Evolutionary conservation across 2,888 invertebrate genomes (phyloP), one percentile per base, ranked within the genome.

Genomic region (Gymnocheta viridis): DNA sequence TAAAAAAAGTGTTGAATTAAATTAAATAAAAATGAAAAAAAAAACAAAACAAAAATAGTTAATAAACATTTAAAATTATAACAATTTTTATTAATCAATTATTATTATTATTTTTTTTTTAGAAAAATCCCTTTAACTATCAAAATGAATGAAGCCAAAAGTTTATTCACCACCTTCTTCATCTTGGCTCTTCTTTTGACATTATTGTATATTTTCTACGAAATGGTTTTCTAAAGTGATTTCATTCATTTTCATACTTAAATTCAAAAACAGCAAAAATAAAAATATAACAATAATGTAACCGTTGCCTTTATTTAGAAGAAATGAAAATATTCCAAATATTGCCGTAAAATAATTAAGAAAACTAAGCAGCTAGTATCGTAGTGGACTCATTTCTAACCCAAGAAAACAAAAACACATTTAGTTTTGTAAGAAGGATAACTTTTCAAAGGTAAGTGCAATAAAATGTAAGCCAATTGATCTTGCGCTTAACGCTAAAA

Each of bases 161-260:
- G 93, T 92, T 93, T 95, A 87, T 92, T 95, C 89, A 95, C 95
- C 91, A 95, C 95, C 87, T 95, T 95, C 91, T 91, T 95, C 86
- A 95, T 95, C 91, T 92, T 95, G 90, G 94, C 95, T 89, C 93
- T 95, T 74, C 93, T 95, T 79, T 93, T 95, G 84, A 93, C 94
- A 88, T 93, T 95, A 82, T 93, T 95, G 85, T 95, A 95, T 93
- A 92, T 95, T 66, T 93, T 95, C 87, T 95, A 95, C 92, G 93
- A 95, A 69, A 95, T 95, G 82, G 89, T 87, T 73, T 90, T 90
- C 87, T 90, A 89, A 87, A 80, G 58, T n/a, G 32, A 35, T 54
- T 62, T 64, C 38, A 60, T 24, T 70, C 19, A 29, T 32, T 76
- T 69, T 66, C 49, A 70, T 54, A 32, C 12, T 12, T 44, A 41